Conservation (phyloP, 1,140 invertebrate species). For the Apis dorsata region DNA sequence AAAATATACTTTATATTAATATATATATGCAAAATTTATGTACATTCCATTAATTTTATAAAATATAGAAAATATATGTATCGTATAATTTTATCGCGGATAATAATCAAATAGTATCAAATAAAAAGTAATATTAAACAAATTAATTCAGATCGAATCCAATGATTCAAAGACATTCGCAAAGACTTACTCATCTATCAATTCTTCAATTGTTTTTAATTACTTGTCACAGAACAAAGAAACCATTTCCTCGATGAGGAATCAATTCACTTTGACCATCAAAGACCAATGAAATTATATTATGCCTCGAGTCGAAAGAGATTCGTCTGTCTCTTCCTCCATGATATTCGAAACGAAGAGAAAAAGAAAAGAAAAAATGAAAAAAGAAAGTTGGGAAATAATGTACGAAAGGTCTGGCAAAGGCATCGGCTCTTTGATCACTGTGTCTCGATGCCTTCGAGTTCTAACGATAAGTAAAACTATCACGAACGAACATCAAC, state of each 20-base stretch:
- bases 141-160: neutral
- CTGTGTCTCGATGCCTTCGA: neutral
- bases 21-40: too few relatives aligned
- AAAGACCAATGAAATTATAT: neutral
- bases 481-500: neutral
- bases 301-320: neutral
- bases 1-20: too few relatives aligned
- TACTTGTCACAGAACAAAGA: neutral
- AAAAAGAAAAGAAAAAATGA: neutral
- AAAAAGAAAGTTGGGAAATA: neutral
- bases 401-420: neutral
- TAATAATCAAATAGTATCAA: neutral
- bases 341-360: neutral
- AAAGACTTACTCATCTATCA: neutral
- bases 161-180: too few relatives aligned
- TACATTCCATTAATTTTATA: too few relatives aligned
- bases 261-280: neutral
- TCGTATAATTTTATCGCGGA: too few relatives aligned
- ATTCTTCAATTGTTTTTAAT: neutral
- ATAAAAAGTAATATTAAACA: neutral
- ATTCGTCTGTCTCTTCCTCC: neutral
- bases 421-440: conserved; percentile 43
- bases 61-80: too few relatives aligned
- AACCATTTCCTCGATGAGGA: neutral
- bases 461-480: conserved; percentile 42